Percentiles rank a stretch among this genome's conserved stretches.
phyloP scores from a whole-genome alignment of 1,140 invertebrate genomes.

The Pachypsylla venusta region DNA sequence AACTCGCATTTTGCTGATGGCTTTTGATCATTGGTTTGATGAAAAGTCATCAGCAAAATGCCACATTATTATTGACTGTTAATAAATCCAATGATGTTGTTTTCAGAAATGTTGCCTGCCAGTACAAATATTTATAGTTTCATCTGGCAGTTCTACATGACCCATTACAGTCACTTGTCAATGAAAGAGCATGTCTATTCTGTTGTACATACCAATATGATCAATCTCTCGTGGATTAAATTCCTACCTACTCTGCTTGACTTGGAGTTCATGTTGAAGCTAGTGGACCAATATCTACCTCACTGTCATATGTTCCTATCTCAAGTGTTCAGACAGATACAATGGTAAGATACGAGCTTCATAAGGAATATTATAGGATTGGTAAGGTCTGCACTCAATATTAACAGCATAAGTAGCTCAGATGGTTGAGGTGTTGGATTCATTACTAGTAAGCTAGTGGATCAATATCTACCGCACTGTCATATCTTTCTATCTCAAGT shows the following conservation, averaged over 20 bases:
- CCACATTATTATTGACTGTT: no score
- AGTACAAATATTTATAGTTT: conserved; percentile 43
- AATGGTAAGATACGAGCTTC: conserved; percentile 34
- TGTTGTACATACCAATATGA: conserved; percentile 48
- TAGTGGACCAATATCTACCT: conserved; percentile 48
- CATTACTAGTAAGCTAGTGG: conserved; percentile 35
- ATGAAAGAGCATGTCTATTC: conserved; percentile 50
- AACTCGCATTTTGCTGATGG: no score
- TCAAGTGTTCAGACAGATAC: conserved; percentile 46
- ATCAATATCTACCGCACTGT: conserved; percentile 50
- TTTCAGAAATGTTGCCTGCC: conserved; percentile 26
- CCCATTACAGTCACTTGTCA: conserved; percentile 44
- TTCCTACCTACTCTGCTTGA: conserved; percentile 51
- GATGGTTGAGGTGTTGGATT: no score
- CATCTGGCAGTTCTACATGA: conserved; percentile 58
- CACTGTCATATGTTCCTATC: conserved; percentile 54
- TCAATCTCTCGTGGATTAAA: conserved; percentile 52
- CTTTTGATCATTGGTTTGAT: no score
- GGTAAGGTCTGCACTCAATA: no score
- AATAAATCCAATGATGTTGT: no score
- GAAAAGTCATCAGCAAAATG: no score
- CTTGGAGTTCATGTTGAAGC: conserved; percentile 52
- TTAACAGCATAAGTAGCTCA: no score
- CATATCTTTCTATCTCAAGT: conserved; percentile 54
- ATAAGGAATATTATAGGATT: no score